phyloP scores from a whole-genome alignment of 30 jellyfish, hydroid and myxozoan species.

The Aurelia aurita complex sp. Pacific region DNA sequence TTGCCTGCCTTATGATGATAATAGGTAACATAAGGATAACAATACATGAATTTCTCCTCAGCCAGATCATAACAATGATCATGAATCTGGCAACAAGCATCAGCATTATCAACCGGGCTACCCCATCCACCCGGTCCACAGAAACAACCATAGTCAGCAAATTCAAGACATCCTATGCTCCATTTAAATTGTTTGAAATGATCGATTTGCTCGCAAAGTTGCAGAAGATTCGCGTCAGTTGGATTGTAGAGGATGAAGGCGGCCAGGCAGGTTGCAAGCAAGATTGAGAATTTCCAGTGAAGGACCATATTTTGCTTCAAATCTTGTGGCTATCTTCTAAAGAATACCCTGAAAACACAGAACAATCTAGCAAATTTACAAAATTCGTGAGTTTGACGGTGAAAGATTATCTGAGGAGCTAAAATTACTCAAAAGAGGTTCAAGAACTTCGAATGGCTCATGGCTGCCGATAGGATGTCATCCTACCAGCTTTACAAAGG shows the following conservation, averaged over 20 bases:
- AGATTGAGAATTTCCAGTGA: too few species aligned
- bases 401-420: too few species aligned
- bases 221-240: conserved; percentile 51
- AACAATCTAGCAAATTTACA: too few species aligned
- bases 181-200: conserved; percentile 49
- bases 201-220: conserved; percentile 88
- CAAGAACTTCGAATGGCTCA: too few species aligned
- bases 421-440: too few species aligned
- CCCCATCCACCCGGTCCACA: conserved; percentile 99
- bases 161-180: conserved; percentile 76
- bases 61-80: conserved; percentile 89
- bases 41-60: conserved; percentile 17
- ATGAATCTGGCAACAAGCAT: conserved; percentile 86
- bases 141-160: conserved; percentile 95
- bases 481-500: too few species aligned
- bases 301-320: too few species aligned
- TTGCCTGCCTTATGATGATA: conserved; percentile 70
- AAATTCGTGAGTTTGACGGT: too few species aligned
- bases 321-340: too few species aligned
- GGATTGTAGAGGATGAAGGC: neutral
- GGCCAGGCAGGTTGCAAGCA: neutral
- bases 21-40: conserved; percentile 75
- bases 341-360: too few species aligned
- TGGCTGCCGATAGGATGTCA: too few species aligned
- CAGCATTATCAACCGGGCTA: conserved; percentile 84